Evolutionary conservation across 2,888 invertebrate genomes (phyloP).

Genomic region (Aspidapion aeneum): DNA sequence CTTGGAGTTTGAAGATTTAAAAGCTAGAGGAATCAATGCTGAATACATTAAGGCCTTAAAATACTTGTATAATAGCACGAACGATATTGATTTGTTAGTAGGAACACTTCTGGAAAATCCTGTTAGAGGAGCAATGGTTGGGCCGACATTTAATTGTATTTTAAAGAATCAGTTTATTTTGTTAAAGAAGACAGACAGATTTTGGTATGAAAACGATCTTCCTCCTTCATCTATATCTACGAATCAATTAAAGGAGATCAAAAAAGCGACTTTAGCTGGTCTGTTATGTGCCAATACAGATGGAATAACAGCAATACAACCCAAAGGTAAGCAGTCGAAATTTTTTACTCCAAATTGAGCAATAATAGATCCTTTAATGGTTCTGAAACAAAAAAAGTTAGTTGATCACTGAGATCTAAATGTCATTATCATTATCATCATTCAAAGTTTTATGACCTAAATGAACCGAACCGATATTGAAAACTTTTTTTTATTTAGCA

Average conservation of each 20-base stretch:
- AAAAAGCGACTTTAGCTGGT: constrained; percentile 75
- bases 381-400: no score
- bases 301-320: constrained; percentile 69
- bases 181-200: constrained; percentile 82
- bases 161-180: constrained; percentile 78
- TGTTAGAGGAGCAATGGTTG: constrained; percentile 71
- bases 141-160: constrained; percentile 86
- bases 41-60: constrained; percentile 61
- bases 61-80: constrained; percentile 64
- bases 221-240: constrained; percentile 79
- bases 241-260: constrained; percentile 76
- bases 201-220: constrained; percentile 94
- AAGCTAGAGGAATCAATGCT: constrained; percentile 54
- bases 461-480: no score
- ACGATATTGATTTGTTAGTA: constrained; percentile 81
- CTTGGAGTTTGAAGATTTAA: constrained; percentile 51
- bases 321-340: no score
- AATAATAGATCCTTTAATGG: no score
- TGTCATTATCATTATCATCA: no score
- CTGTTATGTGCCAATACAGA: constrained; percentile 75
- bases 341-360: no score
- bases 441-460: no score
- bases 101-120: constrained; percentile 82
- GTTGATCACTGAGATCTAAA: no score
- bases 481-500: no score